Conservation (phyloP, 2,888 invertebrate genomes). For the Melitaea athalia region DNA sequence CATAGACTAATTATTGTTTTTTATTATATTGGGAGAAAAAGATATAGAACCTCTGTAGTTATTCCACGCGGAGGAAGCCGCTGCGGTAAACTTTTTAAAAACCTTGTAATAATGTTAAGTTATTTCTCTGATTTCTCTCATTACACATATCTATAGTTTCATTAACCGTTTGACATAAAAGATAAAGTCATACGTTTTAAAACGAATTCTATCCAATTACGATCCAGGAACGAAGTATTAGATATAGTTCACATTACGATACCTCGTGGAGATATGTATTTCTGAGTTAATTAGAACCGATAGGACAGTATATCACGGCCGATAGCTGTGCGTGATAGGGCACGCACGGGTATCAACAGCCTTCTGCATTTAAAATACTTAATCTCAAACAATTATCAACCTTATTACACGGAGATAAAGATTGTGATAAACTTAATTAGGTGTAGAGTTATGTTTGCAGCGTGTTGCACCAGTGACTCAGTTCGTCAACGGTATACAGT, state of each 20-base stretch:
- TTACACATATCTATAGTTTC: neutral
- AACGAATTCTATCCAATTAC: neutral
- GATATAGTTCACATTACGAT: neutral
- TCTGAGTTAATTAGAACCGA: conserved; percentile 28
- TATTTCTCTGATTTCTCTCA: neutral
- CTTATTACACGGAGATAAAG: conserved; percentile 17
- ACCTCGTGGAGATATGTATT: neutral
- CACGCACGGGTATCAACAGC: conserved; percentile 33
- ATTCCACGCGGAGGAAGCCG: too few species aligned
- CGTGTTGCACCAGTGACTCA: conserved; percentile 59
- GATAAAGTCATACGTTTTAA: neutral
- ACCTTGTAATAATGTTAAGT: neutral
- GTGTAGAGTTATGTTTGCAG: conserved; percentile 10
- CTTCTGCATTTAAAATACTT: neutral
- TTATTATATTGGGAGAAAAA: too few species aligned
- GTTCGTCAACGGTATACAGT: conserved; percentile 59
- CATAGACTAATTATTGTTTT: too few species aligned
- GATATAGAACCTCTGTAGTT: too few species aligned
- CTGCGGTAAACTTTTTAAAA: too few species aligned
- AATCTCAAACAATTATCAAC: conserved; percentile 7
- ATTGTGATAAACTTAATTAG: neutral
- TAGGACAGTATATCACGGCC: conserved; percentile 27
- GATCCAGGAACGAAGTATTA: conserved; percentile 3
- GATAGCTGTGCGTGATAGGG: conserved; percentile 40
- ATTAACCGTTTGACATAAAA: neutral